A percentile compares a stretch with the other conserved stretches of the same genome.
Evolutionary conservation across 1,140 invertebrate genomes (phyloP).

Genomic region (Apolygus lucorum): DNA sequence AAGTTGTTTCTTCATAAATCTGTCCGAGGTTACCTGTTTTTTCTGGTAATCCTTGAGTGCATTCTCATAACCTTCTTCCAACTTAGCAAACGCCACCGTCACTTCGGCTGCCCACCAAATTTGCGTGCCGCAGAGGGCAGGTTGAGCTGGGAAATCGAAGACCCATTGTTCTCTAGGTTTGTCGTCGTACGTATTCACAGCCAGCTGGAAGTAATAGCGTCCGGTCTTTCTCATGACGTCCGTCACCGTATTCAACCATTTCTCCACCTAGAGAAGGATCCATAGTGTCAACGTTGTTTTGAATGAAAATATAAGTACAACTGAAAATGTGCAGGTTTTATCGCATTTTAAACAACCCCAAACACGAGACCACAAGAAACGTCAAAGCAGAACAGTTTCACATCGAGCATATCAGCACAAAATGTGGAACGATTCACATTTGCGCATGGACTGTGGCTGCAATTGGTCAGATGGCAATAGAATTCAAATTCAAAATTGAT

Average conservation of each 20-base stretch:
- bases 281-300: too few relatives aligned
- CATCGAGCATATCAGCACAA: too few relatives aligned
- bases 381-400: too few relatives aligned
- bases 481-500: too few relatives aligned
- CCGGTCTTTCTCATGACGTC: constrained; percentile 73
- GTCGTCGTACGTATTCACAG: constrained; percentile 77
- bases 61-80: constrained; percentile 91
- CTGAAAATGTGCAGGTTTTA: too few relatives aligned
- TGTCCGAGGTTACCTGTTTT: constrained; percentile 61
- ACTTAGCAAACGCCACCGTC: constrained; percentile 72
- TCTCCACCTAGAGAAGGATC: constrained; percentile 81
- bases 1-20: too few relatives aligned
- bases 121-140: constrained; percentile 81
- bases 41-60: constrained; percentile 87
- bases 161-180: constrained; percentile 85
- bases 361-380: too few relatives aligned
- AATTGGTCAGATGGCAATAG: too few relatives aligned
- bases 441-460: too few relatives aligned
- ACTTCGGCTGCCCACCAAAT: constrained; percentile 94
- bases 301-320: too few relatives aligned
- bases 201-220: constrained; percentile 65
- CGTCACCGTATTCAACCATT: constrained; percentile 80
- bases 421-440: too few relatives aligned
- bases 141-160: constrained; percentile 83
- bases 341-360: too few relatives aligned